A percentile compares a stretch with the other conserved stretches of the same genome.
Evolutionary conservation across 2,888 invertebrate species (phyloP).

Genomic region (Sphinx pinastri): DNA sequence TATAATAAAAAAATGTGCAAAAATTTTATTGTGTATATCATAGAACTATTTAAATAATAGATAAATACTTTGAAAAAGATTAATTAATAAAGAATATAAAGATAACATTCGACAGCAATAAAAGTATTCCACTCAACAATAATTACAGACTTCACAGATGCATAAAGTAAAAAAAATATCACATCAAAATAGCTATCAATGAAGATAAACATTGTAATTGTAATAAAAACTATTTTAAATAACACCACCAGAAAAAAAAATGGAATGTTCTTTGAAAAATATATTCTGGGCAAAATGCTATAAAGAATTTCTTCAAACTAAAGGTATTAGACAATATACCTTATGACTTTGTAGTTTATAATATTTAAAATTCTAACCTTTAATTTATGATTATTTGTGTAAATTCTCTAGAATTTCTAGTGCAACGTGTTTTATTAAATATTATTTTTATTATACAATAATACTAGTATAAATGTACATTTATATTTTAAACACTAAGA

Average conservation of each 20-base stretch:
- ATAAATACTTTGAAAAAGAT: not conserved
- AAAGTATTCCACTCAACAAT: too few relatives aligned
- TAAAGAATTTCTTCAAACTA: too few relatives aligned
- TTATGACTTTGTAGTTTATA: not conserved
- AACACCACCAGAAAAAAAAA: too few relatives aligned
- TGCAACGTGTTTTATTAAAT: not conserved
- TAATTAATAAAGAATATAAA: too few relatives aligned
- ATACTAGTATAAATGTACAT: not conserved
- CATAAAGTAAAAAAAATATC: too few relatives aligned
- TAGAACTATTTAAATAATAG: not conserved
- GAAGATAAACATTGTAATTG: too few relatives aligned
- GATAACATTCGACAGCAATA: too few relatives aligned
- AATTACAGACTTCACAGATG: too few relatives aligned
- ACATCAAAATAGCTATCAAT: too few relatives aligned
- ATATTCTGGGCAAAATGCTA: too few relatives aligned
- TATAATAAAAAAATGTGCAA: constrained; percentile 4
- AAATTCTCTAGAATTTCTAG: constrained; percentile 6
- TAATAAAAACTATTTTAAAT: too few relatives aligned
- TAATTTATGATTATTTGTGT: not conserved
- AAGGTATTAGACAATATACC: not conserved
- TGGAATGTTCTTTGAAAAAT: too few relatives aligned
- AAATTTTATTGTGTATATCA: not conserved
- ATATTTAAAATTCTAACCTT: not conserved
- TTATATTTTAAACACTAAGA: not conserved
- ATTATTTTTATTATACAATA: not conserved